Evolutionary conservation across 2,888 invertebrate genomes (phyloP).

Genomic region (Scaeva pyrastri): DNA sequence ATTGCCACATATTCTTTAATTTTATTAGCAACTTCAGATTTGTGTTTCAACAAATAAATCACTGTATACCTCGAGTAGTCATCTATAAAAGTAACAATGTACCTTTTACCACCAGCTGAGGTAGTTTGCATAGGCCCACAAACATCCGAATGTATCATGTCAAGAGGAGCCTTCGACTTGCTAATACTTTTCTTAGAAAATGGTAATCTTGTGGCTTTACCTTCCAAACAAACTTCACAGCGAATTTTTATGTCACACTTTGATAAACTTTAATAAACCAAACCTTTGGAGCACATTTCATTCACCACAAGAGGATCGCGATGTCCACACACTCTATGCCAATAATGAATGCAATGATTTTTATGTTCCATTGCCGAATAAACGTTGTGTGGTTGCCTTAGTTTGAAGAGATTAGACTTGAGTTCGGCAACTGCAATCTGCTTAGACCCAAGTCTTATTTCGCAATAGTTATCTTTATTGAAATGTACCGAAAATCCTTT

Average conservation of each 20-base stretch:
- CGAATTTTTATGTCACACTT: not conserved
- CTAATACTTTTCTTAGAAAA: not conserved
- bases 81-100: not conserved
- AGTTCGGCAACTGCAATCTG: too few relatives aligned
- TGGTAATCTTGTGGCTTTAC: not conserved
- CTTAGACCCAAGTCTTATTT: too few relatives aligned
- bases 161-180: not conserved
- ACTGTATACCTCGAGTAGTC: not conserved
- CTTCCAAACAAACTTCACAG: not conserved
- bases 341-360: not conserved
- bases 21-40: too few relatives aligned
- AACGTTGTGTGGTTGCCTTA: not conserved
- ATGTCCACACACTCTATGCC: not conserved
- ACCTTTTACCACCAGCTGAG: too few relatives aligned
- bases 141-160: not conserved
- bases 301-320: not conserved
- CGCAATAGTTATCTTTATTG: not conserved
- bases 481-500: not conserved
- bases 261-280: not conserved
- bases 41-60: not conserved
- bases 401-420: too few relatives aligned
- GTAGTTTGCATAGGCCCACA: too few relatives aligned
- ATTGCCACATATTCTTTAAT: constrained; percentile 1
- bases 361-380: not conserved
- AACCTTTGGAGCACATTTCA: not conserved